Percentiles rank a stretch among this genome's conserved stretches.
phyloP scores from a whole-genome alignment of 2,113 vertebrate species.

The Vireo altiloquus region DNA sequence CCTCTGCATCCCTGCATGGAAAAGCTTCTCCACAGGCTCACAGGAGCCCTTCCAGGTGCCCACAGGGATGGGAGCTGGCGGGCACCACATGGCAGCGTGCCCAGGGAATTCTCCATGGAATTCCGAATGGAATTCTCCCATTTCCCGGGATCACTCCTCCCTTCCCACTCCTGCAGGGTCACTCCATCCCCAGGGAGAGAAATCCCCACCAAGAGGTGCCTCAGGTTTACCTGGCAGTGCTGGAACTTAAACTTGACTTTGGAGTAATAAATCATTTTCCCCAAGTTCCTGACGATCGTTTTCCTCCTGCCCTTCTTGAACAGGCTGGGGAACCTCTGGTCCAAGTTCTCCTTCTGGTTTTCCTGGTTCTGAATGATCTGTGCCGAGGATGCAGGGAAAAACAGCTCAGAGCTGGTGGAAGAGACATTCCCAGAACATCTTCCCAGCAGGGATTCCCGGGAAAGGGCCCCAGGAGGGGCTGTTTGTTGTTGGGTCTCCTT shows the following conservation, averaged over 20 bases:
- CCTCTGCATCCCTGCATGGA: background rate
- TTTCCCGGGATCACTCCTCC: background rate
- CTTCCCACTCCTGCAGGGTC: background rate
- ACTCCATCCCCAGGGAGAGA: fast-evolving
- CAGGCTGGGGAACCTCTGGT: constrained; percentile 76
- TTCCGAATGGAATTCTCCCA: no score
- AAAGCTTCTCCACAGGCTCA: background rate
- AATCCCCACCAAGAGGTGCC: background rate
- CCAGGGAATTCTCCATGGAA: fast-evolving
- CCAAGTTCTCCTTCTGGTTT: constrained; percentile 78
- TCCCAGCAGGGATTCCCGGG: background rate
- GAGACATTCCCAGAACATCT: background rate
- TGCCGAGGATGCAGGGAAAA: background rate
- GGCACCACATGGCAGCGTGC: background rate
- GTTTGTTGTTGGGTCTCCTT: background rate
- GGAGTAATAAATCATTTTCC: constrained; percentile 89
- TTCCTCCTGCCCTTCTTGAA: constrained; percentile 71
- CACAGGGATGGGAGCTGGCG: background rate
- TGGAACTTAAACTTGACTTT: constrained; percentile 91
- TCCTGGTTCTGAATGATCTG: constrained; percentile 61
- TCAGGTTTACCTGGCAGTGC: constrained; percentile 84
- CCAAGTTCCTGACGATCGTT: constrained; percentile 82
- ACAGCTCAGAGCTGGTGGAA: background rate
- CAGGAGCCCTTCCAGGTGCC: background rate
- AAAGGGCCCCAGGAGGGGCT: background rate